Base-by-base conservation (phyloP, 2,888 invertebrate species). In the Pocota personata region DNA sequence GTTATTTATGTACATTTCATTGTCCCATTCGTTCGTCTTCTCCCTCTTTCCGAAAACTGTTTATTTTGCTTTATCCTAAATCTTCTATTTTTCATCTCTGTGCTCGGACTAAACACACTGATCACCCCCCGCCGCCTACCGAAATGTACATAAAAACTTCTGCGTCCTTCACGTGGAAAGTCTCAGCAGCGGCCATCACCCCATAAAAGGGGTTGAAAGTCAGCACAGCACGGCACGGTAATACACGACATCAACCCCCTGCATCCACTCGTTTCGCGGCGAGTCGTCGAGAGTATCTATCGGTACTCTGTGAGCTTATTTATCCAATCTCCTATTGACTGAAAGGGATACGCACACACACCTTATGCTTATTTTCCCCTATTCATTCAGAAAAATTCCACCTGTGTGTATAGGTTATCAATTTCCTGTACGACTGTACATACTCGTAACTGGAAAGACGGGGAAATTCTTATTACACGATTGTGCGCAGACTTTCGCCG, bases 121-220 rank as follows among this genome's bases (percentile, higher is more conserved):
- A 69, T 62, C 64, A 46, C 73, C 27, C 16, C 16, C 3, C 43
- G 19, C 8, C 8, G 24, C 8, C 43, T 0, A 14, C 50, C 30
- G 1, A 40, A 60, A 40, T 24, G 60, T 60, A 73, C 46, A 80
- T 64, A 80, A 60, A 76, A 82, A 76, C 76, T 77, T 80, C 27
- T 62, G 71, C 66, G 86, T 86, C 86, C 86, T 86, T 86, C 86
- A 86, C 80, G 80, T 86, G 76, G 62, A 80, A 80, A 82, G 58
- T 76, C 80, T 64, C 82, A 86, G 35, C 55, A 77, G 62, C 76
- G 72, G 80, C 76, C 80, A 86, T 82, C 86, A 82, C 80, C 77
- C 86, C 80, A 82, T 86, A 82, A 86, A 35, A 86, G 80, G 86
- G 86, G 86, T 86, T 86, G 86, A 86, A 86, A 86, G 80, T 82